Evolutionary conservation across 1,140 invertebrate species (phyloP).

Genomic region (Cataglyphis hispanica): DNA sequence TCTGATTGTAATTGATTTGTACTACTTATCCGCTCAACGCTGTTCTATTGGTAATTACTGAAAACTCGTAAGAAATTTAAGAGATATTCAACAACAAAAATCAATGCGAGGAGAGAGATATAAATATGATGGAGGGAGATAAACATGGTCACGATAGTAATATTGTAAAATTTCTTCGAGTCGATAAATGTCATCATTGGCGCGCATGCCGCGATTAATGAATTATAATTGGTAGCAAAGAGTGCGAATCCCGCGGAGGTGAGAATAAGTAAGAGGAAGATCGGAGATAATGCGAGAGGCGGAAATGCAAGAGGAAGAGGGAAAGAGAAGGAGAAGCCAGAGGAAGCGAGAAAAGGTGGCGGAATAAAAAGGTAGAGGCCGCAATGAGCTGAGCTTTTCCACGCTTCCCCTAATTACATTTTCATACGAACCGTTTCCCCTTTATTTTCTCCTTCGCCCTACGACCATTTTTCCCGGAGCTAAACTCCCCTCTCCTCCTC

Average conservation of each 20-base stretch:
- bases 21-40: background rate
- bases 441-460: conserved; percentile 79
- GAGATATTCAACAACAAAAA: background rate
- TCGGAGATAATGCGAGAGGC: conserved; percentile 3
- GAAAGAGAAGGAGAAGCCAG: conserved; percentile 4
- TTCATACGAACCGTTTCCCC: conserved; percentile 84
- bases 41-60: background rate
- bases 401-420: conserved; percentile 84
- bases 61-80: conserved; percentile 3
- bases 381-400: conserved; percentile 82
- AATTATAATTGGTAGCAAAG: conserved; percentile 78
- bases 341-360: conserved; percentile 69
- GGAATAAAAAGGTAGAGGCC: conserved; percentile 79
- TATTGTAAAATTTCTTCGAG: conserved; percentile 17
- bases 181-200: conserved; percentile 58
- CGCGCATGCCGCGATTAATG: conserved; percentile 73
- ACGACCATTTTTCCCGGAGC: conserved; percentile 78
- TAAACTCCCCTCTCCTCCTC: conserved; percentile 66
- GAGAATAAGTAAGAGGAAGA: background rate
- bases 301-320: conserved; percentile 8
- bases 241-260: conserved; percentile 56
- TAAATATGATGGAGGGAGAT: conserved; percentile 14
- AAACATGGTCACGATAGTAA: background rate
- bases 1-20: conserved; percentile 7
- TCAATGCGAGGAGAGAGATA: background rate